These are phyloP conservation scores for Mastomys coucha DNA, from an alignment of 2,113 vertebrate genomes.

Conservation along the genomic window DNA sequence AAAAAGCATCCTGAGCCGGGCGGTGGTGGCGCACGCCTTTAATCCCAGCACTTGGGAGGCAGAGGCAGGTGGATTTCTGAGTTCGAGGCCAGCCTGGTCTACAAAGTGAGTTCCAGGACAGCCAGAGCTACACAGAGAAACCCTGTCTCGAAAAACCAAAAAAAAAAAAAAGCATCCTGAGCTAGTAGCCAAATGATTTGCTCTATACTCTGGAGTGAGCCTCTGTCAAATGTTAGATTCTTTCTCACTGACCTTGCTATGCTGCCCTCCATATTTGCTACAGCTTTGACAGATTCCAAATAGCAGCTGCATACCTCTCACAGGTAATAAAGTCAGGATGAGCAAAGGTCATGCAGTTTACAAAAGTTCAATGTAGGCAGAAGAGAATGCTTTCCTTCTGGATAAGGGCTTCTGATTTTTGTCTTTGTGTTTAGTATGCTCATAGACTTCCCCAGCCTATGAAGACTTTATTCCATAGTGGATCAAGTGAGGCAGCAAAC, in stretches of 20 bases:
- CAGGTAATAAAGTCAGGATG: background rate
- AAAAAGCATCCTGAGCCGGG: background rate
- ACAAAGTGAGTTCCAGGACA: no score
- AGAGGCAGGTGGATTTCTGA: no score
- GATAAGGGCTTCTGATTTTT: background rate
- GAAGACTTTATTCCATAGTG: background rate
- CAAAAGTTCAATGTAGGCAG: background rate
- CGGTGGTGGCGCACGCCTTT: no score
- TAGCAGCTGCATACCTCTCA: background rate
- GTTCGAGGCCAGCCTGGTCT: no score
- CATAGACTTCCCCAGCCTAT: background rate
- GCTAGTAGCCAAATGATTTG: background rate
- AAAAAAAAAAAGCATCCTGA: background rate
- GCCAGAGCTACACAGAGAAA: no score
- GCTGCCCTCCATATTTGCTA: background rate
- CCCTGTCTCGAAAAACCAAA: no score
- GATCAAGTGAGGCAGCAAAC: background rate
- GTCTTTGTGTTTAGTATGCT: background rate
- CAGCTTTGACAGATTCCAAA: background rate
- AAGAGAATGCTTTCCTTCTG: background rate
- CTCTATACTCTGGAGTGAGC: background rate
- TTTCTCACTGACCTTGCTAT: background rate
- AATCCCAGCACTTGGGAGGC: no score
- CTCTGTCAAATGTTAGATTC: background rate
- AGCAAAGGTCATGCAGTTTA: background rate